These are phyloP conservation scores for Craseonycteris thonglongyai DNA, from an alignment of 2,113 vertebrate species.

Conservation along the genomic window DNA sequence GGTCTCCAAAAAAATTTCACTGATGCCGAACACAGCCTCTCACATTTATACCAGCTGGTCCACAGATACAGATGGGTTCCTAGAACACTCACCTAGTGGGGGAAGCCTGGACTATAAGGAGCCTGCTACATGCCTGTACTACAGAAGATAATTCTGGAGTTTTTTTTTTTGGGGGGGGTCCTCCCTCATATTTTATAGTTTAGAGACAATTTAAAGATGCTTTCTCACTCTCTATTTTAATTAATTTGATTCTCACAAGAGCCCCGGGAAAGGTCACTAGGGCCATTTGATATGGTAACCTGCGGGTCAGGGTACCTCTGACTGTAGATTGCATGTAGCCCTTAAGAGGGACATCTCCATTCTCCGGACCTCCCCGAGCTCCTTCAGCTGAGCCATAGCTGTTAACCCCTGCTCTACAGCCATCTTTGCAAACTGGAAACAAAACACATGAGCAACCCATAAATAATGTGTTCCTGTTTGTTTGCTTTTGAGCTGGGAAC, in stretches of 20 bases:
- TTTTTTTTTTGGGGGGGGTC: no score
- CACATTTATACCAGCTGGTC: no score
- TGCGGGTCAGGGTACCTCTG: background rate
- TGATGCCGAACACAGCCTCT: no score
- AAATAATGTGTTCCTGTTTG: constrained; percentile 23
- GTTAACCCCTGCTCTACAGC: background rate
- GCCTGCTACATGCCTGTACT: no score
- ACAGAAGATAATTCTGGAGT: no score
- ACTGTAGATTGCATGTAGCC: no score
- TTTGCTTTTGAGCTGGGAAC: constrained; percentile 87
- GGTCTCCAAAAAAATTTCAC: no score
- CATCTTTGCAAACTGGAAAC: background rate
- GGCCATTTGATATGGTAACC: background rate
- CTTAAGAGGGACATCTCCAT: background rate
- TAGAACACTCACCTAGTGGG: no score
- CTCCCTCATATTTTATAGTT: background rate
- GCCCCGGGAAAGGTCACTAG: background rate
- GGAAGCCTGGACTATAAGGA: no score
- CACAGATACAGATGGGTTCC: no score
- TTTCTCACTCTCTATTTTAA: background rate
- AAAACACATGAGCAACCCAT: background rate
- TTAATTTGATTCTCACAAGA: background rate
- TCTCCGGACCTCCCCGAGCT: no score
- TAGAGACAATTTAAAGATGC: background rate
- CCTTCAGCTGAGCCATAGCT: background rate